Conservation (phyloP, 2,888 invertebrate species). For the Cheilosia soror region DNA sequence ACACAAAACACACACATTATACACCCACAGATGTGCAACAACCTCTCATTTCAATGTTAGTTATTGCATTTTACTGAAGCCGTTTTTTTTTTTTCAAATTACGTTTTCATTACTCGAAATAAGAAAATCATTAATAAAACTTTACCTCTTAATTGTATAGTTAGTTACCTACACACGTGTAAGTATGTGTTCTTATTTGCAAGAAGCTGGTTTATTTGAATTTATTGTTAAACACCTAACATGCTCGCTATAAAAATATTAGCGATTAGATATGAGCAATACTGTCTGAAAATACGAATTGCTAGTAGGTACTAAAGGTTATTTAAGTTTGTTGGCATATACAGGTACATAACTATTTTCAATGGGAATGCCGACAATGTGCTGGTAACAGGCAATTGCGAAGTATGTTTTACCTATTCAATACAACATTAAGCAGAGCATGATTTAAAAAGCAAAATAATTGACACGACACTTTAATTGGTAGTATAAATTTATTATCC, state of each 20-base stretch:
- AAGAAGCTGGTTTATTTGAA: background rate
- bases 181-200: too few species aligned
- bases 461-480: too few species aligned
- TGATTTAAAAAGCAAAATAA: too few species aligned
- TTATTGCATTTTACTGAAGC: constrained; percentile 59
- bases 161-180: too few species aligned
- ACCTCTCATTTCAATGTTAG: constrained; percentile 40
- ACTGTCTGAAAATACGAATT: background rate
- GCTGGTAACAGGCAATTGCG: too few species aligned
- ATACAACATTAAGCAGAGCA: too few species aligned
- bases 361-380: background rate
- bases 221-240: background rate
- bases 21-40: constrained; percentile 8
- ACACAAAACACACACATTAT: constrained; percentile 26
- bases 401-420: too few species aligned
- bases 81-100: constrained; percentile 44
- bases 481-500: too few species aligned
- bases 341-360: background rate
- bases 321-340: background rate
- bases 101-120: constrained; percentile 53
- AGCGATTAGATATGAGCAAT: constrained; percentile 33
- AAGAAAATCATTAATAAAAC: constrained; percentile 12
- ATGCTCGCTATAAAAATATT: background rate
- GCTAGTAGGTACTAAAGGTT: background rate
- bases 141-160: too few species aligned